A percentile compares a stretch with the other conserved stretches of the same genome.
Evolutionary conservation across 2,113 vertebrate genomes (phyloP).

Genomic region (Carollia perspicillata): DNA sequence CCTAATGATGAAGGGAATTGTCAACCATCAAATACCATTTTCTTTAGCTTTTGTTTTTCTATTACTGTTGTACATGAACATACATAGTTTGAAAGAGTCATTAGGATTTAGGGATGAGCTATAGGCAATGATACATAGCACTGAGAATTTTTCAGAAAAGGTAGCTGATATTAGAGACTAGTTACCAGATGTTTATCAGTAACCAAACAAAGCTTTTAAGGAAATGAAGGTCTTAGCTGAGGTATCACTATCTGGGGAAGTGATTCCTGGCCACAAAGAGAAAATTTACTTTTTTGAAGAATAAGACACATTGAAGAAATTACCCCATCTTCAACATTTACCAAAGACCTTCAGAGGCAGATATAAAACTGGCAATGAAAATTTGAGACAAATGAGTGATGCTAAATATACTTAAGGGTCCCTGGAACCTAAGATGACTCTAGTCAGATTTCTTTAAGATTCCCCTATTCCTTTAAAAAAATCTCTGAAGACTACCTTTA

Average conservation of each 20-base stretch:
- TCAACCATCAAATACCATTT: not conserved
- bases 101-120: not conserved
- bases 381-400: not conserved
- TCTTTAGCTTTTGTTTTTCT: conserved; percentile 18
- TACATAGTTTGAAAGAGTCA: not conserved
- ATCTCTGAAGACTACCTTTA: not conserved
- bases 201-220: not conserved
- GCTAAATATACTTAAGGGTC: not conserved
- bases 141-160: not conserved
- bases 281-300: not conserved
- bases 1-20: not conserved
- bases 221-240: not conserved
- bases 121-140: not conserved
- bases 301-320: not conserved
- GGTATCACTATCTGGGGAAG: not conserved
- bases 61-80: not conserved
- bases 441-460: conserved; percentile 4
- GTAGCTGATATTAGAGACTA: not conserved
- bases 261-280: not conserved
- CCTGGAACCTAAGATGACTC: not conserved
- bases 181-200: not conserved
- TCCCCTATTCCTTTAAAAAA: not conserved
- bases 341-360: not conserved
- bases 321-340: not conserved
- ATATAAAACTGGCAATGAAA: not conserved